Percentiles rank a stretch among this genome's conserved stretches.
phyloP scores from a whole-genome alignment of 2,888 invertebrate species.

The Papilio demoleus region DNA sequence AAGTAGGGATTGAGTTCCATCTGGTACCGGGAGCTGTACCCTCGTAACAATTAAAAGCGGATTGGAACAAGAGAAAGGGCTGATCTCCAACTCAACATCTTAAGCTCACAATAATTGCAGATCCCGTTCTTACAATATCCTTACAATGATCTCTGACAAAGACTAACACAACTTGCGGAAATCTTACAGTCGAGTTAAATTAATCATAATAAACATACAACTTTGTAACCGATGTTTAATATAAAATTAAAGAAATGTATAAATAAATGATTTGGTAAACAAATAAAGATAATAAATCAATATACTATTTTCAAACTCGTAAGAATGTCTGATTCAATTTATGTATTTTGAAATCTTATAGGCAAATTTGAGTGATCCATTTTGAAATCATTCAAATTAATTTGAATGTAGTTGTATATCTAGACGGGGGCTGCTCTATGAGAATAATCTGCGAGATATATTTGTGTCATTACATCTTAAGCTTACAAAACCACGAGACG shows the following conservation, averaged over 20 bases:
- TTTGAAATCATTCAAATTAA: too few relatives aligned
- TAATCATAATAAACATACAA: too few relatives aligned
- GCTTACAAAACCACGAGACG: constrained; percentile 33
- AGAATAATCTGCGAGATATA: constrained; percentile 15
- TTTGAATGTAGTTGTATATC: not conserved
- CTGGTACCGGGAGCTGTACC: constrained; percentile 12
- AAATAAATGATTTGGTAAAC: too few relatives aligned
- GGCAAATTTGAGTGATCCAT: too few relatives aligned
- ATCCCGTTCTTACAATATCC: constrained; percentile 22
- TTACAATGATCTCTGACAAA: constrained; percentile 1
- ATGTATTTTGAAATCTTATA: not conserved
- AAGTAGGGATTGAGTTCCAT: constrained; percentile 29
- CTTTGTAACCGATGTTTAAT: too few relatives aligned
- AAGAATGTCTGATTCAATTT: not conserved
- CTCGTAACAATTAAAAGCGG: constrained; percentile 40
- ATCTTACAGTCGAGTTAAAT: too few relatives aligned
- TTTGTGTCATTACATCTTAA: constrained; percentile 19
- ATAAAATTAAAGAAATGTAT: too few relatives aligned
- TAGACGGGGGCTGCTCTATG: not conserved
- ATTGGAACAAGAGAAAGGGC: constrained; percentile 37
- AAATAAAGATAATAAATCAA: too few relatives aligned
- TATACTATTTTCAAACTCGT: too few relatives aligned
- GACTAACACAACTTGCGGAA: not conserved
- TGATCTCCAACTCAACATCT: constrained; percentile 32
- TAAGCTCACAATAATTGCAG: constrained; percentile 38